A percentile compares a stretch with the other conserved stretches of the same genome.
phyloP scores from a whole-genome alignment of 37 sponge, comb jelly and placozoan species.

The Halisarca cf. caerulea region DNA sequence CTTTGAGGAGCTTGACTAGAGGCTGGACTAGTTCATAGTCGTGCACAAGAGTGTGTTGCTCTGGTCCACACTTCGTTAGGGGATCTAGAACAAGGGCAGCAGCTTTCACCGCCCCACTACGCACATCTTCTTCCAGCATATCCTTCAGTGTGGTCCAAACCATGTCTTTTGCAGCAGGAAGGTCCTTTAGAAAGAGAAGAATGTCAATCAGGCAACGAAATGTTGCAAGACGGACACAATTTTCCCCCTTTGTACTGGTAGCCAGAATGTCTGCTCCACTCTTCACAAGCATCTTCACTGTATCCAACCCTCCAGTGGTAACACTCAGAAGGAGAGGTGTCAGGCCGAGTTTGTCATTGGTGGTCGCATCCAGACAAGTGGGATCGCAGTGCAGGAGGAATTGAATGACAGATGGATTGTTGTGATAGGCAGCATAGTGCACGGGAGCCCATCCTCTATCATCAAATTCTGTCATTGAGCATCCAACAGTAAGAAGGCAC shows the following conservation, averaged over 20 bases:
- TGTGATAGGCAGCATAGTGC: slow-evolving; percentile 82
- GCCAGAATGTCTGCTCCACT: slow-evolving; percentile 60
- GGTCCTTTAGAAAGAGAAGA: slow-evolving; percentile 60
- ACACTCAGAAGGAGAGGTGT: slow-evolving; percentile 81
- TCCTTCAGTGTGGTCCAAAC: slow-evolving; percentile 56
- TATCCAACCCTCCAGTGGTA: slow-evolving; percentile 68
- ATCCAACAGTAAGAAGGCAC: slow-evolving; percentile 61
- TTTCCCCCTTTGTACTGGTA: slow-evolving; percentile 5
- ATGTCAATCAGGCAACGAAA: slow-evolving; percentile 51
- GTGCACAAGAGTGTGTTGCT: not conserved
- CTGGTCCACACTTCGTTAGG: slow-evolving; percentile 31
- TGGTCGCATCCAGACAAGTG: slow-evolving; percentile 33
- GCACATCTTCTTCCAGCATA: slow-evolving; percentile 60
- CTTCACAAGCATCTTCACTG: slow-evolving; percentile 62
- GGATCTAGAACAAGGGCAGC: slow-evolving; percentile 71
- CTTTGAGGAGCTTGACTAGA: slow-evolving; percentile 47
- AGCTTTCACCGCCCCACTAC: slow-evolving; percentile 27
- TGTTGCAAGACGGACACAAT: slow-evolving; percentile 59
- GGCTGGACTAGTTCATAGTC: not conserved
- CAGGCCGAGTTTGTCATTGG: slow-evolving; percentile 8
- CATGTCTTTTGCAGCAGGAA: slow-evolving; percentile 15
- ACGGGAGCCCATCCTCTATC: slow-evolving; percentile 75
- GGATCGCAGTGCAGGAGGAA: slow-evolving; percentile 34
- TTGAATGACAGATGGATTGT: slow-evolving; percentile 49
- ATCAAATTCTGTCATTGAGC: slow-evolving; percentile 36